Evolutionary conservation across 2,888 invertebrate species (phyloP), one percentile per base, ranked within the genome.

Genomic region (Miltochrista miniata): DNA sequence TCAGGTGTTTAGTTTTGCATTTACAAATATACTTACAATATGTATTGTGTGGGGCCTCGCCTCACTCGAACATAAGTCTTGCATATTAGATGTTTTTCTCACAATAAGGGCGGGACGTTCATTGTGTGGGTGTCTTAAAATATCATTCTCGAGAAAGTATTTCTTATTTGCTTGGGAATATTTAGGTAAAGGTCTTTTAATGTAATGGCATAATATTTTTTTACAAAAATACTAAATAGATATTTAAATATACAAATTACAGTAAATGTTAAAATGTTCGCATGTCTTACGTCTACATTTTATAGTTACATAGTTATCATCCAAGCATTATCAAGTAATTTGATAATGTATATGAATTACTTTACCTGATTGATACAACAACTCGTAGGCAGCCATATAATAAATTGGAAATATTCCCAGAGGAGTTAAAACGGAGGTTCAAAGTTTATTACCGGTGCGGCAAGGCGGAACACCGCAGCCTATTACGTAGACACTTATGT

Each of bases 1-100:
- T 59, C 72, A 70, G 64, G 60, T 71, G 61, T 72, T 61, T 62
- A 69, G 66, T 67, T 60, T 38, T 64, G 57, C 51, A 66, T 61
- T 65, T 64, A 49, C 45, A 51, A 54, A 50, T 50, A 46, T 34
- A 51, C 31, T 38, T 43, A 39, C 39, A 39, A 39, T 42, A 38
- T 54, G n/a, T n/a, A n/a, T 54, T 46, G 42, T 43, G 37, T 35
- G 40, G 48, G 46, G 33, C 41, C 29, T 48, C 45, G 36, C 39
- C 24, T 45, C 35, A 31, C 30, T 47, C 35, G 41, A 50, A 49
- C 45, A 51, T 51, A 43, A 44, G 30, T 44, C 33, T 44, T 10
- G 18, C 24, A 37, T 51, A 39, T 56, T 51, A 8, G 7, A 31
- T 51, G 38, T 50, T 53, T 50, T 35, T 39, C 42, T n/a, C 14